Conservation (phyloP, 2,888 invertebrate species). For the Gandaritis pyraliata region DNA sequence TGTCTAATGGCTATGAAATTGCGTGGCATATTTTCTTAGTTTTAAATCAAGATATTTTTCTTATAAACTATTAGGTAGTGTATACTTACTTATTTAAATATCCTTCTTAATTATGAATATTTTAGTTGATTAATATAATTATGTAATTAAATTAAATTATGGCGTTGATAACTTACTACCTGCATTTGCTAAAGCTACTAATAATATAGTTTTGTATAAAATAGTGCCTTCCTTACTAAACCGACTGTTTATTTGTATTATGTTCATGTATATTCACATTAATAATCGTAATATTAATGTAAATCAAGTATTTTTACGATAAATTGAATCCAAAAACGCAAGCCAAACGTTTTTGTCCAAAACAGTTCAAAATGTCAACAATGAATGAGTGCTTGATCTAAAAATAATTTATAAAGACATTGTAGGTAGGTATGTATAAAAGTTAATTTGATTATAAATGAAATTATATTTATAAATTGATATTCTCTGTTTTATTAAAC, state of each 20-base stretch:
- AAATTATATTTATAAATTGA: constrained; percentile 32
- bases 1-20: no score
- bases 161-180: not conserved
- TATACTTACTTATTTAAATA: no score
- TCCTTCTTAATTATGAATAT: no score
- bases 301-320: not conserved
- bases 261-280: constrained; percentile 1
- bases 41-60: no score
- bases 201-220: constrained; percentile 11
- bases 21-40: no score
- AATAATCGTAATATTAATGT: not conserved
- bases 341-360: not conserved
- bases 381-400: constrained; percentile 25
- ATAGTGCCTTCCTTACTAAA: constrained; percentile 27
- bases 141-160: no score
- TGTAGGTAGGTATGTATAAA: constrained; percentile 15
- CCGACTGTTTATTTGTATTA: constrained; percentile 17
- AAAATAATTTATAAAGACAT: constrained; percentile 16
- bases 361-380: constrained; percentile 21
- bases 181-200: not conserved
- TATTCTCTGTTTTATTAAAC: constrained; percentile 8
- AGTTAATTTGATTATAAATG: constrained; percentile 24
- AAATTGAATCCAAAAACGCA: no score
- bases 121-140: no score
- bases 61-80: no score